Conservation (phyloP, 2,113 vertebrate genomes). For the Cyprinodon brontotheroides region DNA sequence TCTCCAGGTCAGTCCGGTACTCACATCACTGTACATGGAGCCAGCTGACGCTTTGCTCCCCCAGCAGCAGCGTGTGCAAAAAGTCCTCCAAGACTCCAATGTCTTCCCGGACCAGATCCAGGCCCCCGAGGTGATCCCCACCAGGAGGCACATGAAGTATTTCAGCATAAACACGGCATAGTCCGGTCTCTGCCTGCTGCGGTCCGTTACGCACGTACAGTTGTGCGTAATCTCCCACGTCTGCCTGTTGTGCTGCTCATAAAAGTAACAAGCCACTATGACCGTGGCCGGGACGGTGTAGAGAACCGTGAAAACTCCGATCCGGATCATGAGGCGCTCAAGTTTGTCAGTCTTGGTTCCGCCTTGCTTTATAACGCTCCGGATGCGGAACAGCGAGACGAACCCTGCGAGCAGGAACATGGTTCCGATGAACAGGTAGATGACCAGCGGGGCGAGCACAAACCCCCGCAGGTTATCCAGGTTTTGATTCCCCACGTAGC, state of each 20-base stretch:
- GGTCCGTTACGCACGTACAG: conserved; percentile 84
- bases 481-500: conserved; percentile 95
- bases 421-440: conserved; percentile 93
- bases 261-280: conserved; percentile 94
- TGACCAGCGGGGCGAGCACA: conserved; percentile 90
- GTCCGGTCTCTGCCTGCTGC: conserved; percentile 76
- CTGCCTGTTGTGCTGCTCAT: conserved; percentile 92
- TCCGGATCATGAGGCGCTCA: conserved; percentile 93
- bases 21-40: conserved; percentile 94
- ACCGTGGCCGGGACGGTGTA: conserved; percentile 92
- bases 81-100: conserved; percentile 89
- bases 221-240: conserved; percentile 92
- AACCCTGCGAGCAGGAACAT: conserved; percentile 95
- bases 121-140: conserved; percentile 92
- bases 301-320: conserved; percentile 91
- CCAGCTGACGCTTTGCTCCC: conserved; percentile 85
- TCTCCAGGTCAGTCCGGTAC: conserved; percentile 92
- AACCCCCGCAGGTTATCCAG: conserved; percentile 92
- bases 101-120: conserved; percentile 97
- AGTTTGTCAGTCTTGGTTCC: conserved; percentile 94
- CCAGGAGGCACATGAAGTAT: conserved; percentile 96
- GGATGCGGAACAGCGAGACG: conserved; percentile 91
- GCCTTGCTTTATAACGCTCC: conserved; percentile 93
- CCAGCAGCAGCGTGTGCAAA: conserved; percentile 95
- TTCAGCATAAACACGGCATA: conserved; percentile 96